These are phyloP conservation scores for Sciurus vulgaris DNA, from an alignment of 2,797 vertebrate species.

Conservation along the genomic window DNA sequence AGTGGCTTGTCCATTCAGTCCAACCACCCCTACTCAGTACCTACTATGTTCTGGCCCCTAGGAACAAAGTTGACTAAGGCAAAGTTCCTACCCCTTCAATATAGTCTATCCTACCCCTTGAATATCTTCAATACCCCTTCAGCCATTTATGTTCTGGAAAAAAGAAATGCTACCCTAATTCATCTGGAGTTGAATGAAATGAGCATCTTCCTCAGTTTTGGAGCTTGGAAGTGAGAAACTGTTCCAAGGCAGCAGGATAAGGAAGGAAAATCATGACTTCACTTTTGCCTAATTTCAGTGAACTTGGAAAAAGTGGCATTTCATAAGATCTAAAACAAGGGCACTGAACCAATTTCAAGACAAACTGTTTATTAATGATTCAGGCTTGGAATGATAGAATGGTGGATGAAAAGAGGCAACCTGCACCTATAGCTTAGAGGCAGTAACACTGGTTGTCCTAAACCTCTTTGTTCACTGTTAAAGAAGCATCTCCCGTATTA, in stretches of 20 bases:
- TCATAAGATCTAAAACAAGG: constrained; percentile 46
- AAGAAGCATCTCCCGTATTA: neutral
- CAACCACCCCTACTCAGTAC: neutral
- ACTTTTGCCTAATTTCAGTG: neutral
- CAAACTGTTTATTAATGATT: neutral
- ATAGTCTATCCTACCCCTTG: constrained; percentile 5
- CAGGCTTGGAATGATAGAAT: neutral
- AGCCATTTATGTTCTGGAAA: constrained; percentile 37
- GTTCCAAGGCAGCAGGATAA: neutral
- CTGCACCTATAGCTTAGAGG: neutral
- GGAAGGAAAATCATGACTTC: neutral
- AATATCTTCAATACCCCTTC: neutral
- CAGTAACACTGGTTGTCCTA: neutral
- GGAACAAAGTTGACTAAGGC: neutral
- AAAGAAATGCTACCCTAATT: constrained; percentile 18
- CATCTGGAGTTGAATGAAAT: neutral
- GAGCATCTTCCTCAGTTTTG: neutral
- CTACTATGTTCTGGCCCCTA: neutral
- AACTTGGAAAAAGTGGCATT: constrained; percentile 46
- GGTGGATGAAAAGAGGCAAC: neutral
- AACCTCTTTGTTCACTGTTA: neutral
- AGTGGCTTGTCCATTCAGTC: neutral
- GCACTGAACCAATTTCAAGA: constrained; percentile 1
- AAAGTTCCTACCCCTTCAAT: neutral
- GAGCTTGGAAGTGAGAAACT: neutral